Percentiles rank a stretch among this genome's conserved stretches.
phyloP scores from a whole-genome alignment of 2,797 vertebrate species.

The Salmo trutta region DNA sequence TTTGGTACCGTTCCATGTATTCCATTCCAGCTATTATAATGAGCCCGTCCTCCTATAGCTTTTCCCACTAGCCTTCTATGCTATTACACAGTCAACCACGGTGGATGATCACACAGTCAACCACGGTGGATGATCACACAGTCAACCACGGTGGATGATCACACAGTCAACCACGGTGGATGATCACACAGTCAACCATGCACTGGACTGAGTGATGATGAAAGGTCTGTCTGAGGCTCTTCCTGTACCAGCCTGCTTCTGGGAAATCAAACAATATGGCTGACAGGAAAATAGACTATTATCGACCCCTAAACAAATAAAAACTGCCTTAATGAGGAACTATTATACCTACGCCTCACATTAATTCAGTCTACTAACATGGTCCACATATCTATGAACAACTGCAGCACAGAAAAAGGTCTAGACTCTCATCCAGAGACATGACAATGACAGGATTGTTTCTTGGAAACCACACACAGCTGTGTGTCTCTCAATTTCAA shows the following conservation, averaged over 20 bases:
- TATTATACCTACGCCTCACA: neutral
- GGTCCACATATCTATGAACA: neutral
- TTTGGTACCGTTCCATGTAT: too few species aligned
- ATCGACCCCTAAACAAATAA: neutral
- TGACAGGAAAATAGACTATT: neutral
- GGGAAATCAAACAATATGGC: neutral
- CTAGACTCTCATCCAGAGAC: neutral
- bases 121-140: too few species aligned
- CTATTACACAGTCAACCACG: neutral
- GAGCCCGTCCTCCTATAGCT: too few species aligned
- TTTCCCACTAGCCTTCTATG: too few species aligned
- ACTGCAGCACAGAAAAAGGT: neutral
- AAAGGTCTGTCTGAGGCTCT: neutral
- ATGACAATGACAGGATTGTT: neutral
- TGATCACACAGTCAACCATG: neutral
- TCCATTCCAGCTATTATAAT: too few species aligned
- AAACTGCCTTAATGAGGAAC: neutral
- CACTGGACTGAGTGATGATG: neutral
- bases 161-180: too few species aligned
- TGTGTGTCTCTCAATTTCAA: neutral
- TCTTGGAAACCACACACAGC: neutral
- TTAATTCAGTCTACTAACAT: neutral
- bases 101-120: too few species aligned
- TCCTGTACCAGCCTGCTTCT: neutral
- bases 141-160: too few species aligned